These are phyloP conservation scores for Dendrocopos noguchii DNA, from an alignment of 2,113 vertebrate genomes.

Conservation along the genomic window DNA sequence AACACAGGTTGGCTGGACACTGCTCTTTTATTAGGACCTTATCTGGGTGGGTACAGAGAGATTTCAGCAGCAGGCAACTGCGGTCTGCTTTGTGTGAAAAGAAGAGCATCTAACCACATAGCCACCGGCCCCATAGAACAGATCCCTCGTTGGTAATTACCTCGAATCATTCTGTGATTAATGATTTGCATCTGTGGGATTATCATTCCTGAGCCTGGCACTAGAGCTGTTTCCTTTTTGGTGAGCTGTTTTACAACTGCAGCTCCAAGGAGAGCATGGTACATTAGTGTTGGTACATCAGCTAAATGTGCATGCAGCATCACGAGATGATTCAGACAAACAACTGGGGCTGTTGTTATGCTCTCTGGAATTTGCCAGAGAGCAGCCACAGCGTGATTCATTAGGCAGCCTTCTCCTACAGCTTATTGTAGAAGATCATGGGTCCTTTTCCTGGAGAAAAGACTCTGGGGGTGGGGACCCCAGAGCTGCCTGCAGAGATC, in stretches of 20 bases:
- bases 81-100: background rate
- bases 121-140: background rate
- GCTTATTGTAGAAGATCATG: background rate
- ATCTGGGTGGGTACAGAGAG: background rate
- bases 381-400: background rate
- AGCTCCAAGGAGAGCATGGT: conserved; percentile 8
- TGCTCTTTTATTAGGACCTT: background rate
- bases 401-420: conserved; percentile 21
- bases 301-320: conserved; percentile 6
- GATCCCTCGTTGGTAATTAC: background rate
- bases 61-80: conserved; percentile 8
- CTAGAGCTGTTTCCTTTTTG: conserved; percentile 39
- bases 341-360: conserved; percentile 29
- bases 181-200: conserved; percentile 50
- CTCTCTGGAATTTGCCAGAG: conserved; percentile 13
- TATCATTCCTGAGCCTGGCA: conserved; percentile 5
- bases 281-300: conserved; percentile 53
- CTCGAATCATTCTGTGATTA: conserved; percentile 11
- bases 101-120: background rate
- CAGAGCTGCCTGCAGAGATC: no score
- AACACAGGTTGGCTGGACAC: background rate
- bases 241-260: conserved; percentile 1
- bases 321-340: conserved; percentile 37
- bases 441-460: background rate
- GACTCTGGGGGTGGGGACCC: no score